Conservation (phyloP, 2,888 invertebrate species). For the Ganaspis brasiliensis region DNA sequence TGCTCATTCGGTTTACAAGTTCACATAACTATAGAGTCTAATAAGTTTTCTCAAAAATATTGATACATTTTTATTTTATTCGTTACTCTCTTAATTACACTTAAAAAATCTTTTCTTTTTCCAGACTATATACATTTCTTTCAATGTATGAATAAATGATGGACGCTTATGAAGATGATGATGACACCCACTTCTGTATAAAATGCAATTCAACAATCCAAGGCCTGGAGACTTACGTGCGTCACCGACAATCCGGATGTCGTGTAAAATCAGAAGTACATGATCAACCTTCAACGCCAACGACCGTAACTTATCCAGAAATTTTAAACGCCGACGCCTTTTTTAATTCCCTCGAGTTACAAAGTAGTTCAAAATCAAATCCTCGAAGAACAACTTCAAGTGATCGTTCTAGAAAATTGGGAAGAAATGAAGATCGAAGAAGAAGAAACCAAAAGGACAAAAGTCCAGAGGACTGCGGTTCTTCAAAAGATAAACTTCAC, state of each 20-base stretch:
- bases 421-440: conserved; percentile 61
- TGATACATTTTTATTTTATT: no score
- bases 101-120: not conserved
- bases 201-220: conserved; percentile 91
- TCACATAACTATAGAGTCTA: no score
- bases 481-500: conserved; percentile 70
- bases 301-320: conserved; percentile 78
- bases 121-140: not conserved
- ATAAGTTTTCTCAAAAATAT: no score
- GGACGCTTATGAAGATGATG: conserved; percentile 85
- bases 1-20: no score
- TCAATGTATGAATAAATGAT: conserved; percentile 57
- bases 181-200: conserved; percentile 93
- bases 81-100: not conserved
- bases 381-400: conserved; percentile 61
- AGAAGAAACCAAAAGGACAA: conserved; percentile 66
- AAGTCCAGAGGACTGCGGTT: conserved; percentile 61
- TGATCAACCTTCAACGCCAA: conserved; percentile 78
- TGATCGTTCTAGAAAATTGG: conserved; percentile 66
- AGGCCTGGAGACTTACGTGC: conserved; percentile 93
- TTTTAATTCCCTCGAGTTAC: conserved; percentile 91
- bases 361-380: conserved; percentile 86
- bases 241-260: conserved; percentile 90
- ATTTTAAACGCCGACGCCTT: conserved; percentile 91
- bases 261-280: conserved; percentile 73